These are phyloP conservation scores for Eristalis intricaria DNA, from an alignment of 2,888 invertebrate genomes.

Conservation along the genomic window DNA sequence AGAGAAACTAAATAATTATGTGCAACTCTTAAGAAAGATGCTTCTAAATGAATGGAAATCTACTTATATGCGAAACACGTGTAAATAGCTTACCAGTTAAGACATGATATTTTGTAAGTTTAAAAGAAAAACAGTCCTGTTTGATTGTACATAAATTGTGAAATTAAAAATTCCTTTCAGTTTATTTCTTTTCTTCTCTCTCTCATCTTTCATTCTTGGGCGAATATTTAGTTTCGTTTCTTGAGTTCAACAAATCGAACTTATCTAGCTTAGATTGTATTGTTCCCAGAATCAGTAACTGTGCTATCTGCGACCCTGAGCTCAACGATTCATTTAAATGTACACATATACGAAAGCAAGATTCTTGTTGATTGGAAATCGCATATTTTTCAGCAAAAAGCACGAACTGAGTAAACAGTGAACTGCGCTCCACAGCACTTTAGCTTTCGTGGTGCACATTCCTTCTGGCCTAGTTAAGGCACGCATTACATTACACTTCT, in stretches of 20 bases:
- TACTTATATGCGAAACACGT: background rate
- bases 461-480: too few relatives aligned
- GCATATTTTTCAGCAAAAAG: too few relatives aligned
- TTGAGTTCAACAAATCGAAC: background rate
- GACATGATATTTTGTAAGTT: background rate
- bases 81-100: background rate
- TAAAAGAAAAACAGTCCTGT: background rate
- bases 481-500: too few relatives aligned
- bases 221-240: background rate
- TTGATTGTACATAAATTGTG: background rate
- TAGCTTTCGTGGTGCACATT: too few relatives aligned
- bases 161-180: background rate
- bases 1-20: background rate
- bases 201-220: background rate
- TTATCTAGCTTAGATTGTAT: too few relatives aligned
- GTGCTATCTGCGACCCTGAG: too few relatives aligned
- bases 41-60: background rate
- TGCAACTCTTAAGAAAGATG: background rate
- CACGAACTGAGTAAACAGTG: too few relatives aligned
- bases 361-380: too few relatives aligned
- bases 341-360: too few relatives aligned
- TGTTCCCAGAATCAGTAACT: too few relatives aligned
- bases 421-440: too few relatives aligned
- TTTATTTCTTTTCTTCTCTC: background rate
- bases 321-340: too few relatives aligned